Evolutionary conservation across 2,888 invertebrate species (phyloP).

Genomic region (Noctuana brunneofusca): DNA sequence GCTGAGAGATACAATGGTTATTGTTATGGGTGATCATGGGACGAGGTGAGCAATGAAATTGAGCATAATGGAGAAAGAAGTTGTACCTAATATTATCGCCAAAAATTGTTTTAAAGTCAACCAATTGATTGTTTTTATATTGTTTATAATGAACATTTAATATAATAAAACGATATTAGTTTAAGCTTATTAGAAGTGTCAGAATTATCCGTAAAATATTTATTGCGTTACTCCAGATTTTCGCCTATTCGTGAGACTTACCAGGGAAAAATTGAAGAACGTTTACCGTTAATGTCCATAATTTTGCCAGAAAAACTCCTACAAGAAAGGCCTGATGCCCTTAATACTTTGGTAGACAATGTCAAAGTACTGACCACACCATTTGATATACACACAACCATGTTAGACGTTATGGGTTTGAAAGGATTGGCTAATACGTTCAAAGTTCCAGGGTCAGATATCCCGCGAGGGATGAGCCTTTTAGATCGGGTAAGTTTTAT

Average conservation of each 20-base stretch:
- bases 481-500: conserved; percentile 40
- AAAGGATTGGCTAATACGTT: conserved; percentile 38
- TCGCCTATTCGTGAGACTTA: conserved; percentile 40
- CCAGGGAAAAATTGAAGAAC: conserved; percentile 92
- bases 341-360: conserved; percentile 85
- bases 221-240: conserved; percentile 35
- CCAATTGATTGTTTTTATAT: no score
- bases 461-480: conserved; percentile 44
- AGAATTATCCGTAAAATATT: background rate
- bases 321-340: conserved; percentile 82
- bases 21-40: conserved; percentile 97
- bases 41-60: conserved; percentile 81
- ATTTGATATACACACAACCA: conserved; percentile 92
- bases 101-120: no score
- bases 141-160: no score
- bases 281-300: conserved; percentile 93
- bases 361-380: conserved; percentile 88
- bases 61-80: background rate
- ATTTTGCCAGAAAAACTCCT: conserved; percentile 88
- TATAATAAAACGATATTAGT: no score
- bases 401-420: conserved; percentile 44
- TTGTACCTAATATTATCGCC: no score
- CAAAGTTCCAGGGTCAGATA: conserved; percentile 36
- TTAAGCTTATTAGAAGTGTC: no score
- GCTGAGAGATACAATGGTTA: conserved; percentile 90